phyloP scores from a whole-genome alignment of 1,140 invertebrate genomes.

The Cydia splendana region DNA sequence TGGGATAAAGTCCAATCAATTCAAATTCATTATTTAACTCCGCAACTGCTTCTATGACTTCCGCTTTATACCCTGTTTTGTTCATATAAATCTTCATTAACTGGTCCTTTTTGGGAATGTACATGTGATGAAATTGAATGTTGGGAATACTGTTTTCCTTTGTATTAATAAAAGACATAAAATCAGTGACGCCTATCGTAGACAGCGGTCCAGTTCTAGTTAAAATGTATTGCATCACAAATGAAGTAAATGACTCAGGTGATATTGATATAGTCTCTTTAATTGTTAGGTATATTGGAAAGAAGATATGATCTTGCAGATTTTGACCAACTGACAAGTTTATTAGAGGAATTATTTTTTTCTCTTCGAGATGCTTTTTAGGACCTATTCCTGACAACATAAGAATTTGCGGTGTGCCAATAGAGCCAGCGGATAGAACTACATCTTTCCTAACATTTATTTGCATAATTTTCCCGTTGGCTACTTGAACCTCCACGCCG shows the following conservation, averaged over 20 bases:
- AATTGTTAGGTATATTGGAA: slow-evolving; percentile 60
- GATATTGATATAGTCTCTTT: slow-evolving; percentile 46
- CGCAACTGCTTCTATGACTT: slow-evolving; percentile 65
- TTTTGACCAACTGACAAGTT: slow-evolving; percentile 87
- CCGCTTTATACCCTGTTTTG: slow-evolving; percentile 70
- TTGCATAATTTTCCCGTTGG: slow-evolving; percentile 46
- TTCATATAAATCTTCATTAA: slow-evolving; percentile 48
- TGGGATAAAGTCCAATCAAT: slow-evolving; percentile 71
- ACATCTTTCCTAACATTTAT: slow-evolving; percentile 78
- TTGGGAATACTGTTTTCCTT: slow-evolving; percentile 54
- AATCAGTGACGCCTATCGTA: slow-evolving; percentile 58
- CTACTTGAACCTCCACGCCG: slow-evolving; percentile 63
- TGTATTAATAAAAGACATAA: slow-evolving; percentile 63
- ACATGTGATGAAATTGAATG: slow-evolving; percentile 64
- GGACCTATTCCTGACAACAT: slow-evolving; percentile 76
- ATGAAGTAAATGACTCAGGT: slow-evolving; percentile 44
- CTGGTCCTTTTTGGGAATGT: slow-evolving; percentile 53
- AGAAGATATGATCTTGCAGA: slow-evolving; percentile 82
- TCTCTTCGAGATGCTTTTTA: slow-evolving; percentile 61
- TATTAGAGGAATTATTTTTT: slow-evolving; percentile 74
- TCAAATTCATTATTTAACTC: slow-evolving; percentile 72
- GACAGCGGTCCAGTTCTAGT: slow-evolving; percentile 57
- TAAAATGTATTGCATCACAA: slow-evolving; percentile 61
- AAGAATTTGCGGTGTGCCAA: slow-evolving; percentile 79
- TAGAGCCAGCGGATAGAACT: slow-evolving; percentile 79